phyloP scores from a whole-genome alignment of 2,888 invertebrate genomes.

The Cataglyphis cursor region DNA sequence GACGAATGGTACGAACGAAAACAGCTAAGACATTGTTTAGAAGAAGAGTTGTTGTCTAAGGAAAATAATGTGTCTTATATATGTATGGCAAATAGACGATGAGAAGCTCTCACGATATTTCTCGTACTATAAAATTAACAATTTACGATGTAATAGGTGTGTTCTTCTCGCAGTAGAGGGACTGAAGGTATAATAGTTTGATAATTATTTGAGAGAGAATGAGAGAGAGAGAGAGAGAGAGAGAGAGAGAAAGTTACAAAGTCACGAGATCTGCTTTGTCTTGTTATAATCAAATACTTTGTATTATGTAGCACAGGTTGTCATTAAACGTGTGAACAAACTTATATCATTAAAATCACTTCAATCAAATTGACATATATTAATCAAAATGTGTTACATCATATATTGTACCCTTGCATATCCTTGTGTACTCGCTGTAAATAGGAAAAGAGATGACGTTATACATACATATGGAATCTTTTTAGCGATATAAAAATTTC shows the following conservation, averaged over 20 bases:
- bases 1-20: conserved; percentile 42
- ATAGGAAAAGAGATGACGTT: not conserved
- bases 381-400: conserved; percentile 9
- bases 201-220: conserved; percentile 65
- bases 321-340: conserved; percentile 77
- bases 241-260: conserved; percentile 66
- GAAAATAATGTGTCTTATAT: conserved; percentile 74
- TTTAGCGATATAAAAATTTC: conserved; percentile 6
- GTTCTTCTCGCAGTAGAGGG: conserved; percentile 72
- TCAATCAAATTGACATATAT: conserved; percentile 52
- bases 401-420: not conserved
- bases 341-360: conserved; percentile 64
- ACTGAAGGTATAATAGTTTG: conserved; percentile 73
- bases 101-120: conserved; percentile 61
- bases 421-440: not conserved
- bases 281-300: conserved; percentile 78
- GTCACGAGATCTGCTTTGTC: conserved; percentile 73
- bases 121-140: conserved; percentile 64
- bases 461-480: not conserved
- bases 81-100: conserved; percentile 69
- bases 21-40: conserved; percentile 44
- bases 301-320: conserved; percentile 77
- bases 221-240: conserved; percentile 40
- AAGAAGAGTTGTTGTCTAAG: conserved; percentile 69
- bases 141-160: conserved; percentile 72